phyloP scores from a whole-genome alignment of 1,140 invertebrate genomes.

The Sycobia sp. region DNA sequence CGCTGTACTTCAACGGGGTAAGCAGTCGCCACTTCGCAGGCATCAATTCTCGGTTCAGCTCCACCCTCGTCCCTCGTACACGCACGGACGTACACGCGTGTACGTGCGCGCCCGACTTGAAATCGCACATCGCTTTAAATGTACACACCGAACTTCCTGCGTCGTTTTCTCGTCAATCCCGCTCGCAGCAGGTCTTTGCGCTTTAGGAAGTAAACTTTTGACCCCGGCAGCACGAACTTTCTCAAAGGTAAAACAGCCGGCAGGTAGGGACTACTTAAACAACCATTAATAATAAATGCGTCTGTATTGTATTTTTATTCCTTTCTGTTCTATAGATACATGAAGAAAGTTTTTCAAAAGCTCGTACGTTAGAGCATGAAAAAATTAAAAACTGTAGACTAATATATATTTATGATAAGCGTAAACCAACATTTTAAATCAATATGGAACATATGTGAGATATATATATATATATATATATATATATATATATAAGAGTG shows the following conservation, averaged over 20 bases:
- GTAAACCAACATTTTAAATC: too few relatives aligned
- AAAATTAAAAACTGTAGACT: too few relatives aligned
- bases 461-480: too few relatives aligned
- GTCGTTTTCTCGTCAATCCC: constrained; percentile 53
- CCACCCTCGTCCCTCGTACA: too few relatives aligned
- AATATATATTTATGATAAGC: too few relatives aligned
- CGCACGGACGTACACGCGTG: background rate
- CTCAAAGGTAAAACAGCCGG: constrained; percentile 51
- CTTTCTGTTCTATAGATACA: background rate
- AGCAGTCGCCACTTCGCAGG: constrained; percentile 57
- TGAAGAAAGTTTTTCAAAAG: too few relatives aligned
- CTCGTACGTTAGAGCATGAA: too few relatives aligned
- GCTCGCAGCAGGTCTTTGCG: constrained; percentile 31
- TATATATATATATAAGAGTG: too few relatives aligned
- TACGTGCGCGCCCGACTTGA: too few relatives aligned
- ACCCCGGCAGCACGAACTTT: constrained; percentile 50
- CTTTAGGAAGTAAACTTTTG: constrained; percentile 50
- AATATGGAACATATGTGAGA: too few relatives aligned
- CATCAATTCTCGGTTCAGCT: constrained; percentile 60
- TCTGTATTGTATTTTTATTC: constrained; percentile 3
- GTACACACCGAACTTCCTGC: constrained; percentile 47
- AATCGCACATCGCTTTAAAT: too few relatives aligned
- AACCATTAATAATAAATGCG: constrained; percentile 21
- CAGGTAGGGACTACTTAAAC: constrained; percentile 24
- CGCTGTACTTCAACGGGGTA: constrained; percentile 58